phyloP scores from a whole-genome alignment of 2,797 vertebrate genomes.

The Urocyon cinereoargenteus region DNA sequence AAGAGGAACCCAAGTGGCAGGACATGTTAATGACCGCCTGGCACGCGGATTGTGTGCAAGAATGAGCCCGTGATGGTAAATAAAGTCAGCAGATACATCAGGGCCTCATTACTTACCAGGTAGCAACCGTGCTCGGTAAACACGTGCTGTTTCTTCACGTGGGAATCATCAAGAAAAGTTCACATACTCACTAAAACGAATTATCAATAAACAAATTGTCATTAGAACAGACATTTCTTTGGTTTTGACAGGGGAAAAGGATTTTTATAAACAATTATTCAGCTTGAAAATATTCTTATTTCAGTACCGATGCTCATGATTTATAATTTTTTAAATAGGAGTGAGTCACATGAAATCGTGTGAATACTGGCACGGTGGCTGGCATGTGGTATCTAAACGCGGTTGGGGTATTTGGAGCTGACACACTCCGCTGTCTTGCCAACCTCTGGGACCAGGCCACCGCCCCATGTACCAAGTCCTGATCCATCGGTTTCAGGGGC shows the following conservation, averaged over 20 bases:
- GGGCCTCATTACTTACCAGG: neutral
- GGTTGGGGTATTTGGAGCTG: rapidly evolving
- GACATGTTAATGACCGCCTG: rapidly evolving
- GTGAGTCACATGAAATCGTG: rapidly evolving
- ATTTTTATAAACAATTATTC: neutral
- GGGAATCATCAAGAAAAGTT: neutral
- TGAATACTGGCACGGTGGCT: rapidly evolving
- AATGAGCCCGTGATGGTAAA: rapidly evolving
- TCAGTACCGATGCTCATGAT: neutral
- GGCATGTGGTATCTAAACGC: rapidly evolving
- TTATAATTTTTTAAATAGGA: neutral
- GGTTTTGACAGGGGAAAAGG: neutral
- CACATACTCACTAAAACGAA: neutral
- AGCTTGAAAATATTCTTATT: neutral
- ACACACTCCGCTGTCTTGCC: rapidly evolving
- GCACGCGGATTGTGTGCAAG: rapidly evolving
- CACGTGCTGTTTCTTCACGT: neutral
- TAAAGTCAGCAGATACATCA: rapidly evolving
- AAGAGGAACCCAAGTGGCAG: neutral
- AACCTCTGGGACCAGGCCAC: neutral
- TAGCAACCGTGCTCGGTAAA: neutral
- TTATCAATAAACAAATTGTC: neutral
- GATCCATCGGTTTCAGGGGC: neutral
- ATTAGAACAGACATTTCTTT: neutral
- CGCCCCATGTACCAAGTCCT: too few relatives aligned